Conservation (phyloP, 2,797 vertebrate genomes). For the Epinephelus coioides region DNA sequence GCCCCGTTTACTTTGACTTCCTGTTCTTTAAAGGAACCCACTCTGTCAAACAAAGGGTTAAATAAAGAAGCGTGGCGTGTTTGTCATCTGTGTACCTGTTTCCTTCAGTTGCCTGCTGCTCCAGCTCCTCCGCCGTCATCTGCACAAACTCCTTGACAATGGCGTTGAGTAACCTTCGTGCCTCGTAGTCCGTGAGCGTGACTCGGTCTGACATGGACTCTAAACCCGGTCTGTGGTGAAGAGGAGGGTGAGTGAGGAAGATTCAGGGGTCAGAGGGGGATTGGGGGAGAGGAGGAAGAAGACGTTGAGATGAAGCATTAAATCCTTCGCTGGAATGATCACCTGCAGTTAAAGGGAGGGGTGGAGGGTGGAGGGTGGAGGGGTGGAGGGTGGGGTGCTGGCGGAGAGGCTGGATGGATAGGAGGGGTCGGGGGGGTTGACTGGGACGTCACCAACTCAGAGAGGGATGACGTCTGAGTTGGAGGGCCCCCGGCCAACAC, state of each 20-base stretch:
- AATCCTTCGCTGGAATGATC: conserved; percentile 36
- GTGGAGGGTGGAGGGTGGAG: background rate
- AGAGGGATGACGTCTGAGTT: conserved; percentile 69
- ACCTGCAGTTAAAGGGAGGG: conserved; percentile 56
- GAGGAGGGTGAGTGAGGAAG: background rate
- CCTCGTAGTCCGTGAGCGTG: conserved; percentile 91
- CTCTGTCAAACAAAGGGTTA: background rate
- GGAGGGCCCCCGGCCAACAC: conserved; percentile 72
- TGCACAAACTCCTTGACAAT: conserved; percentile 94
- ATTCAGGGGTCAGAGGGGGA: conserved; percentile 20
- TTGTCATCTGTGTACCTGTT: conserved; percentile 87
- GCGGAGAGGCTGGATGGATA: conserved; percentile 18
- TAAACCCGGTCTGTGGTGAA: conserved; percentile 85
- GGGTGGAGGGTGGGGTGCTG: conserved; percentile 24
- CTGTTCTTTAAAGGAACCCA: background rate
- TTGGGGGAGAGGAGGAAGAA: background rate
- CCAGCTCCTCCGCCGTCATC: conserved; percentile 92
- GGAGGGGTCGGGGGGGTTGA: conserved; percentile 24
- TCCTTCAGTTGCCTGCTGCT: conserved; percentile 88
- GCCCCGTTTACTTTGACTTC: background rate
- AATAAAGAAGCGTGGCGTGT: conserved; percentile 4
- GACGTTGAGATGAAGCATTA: conserved; percentile 42
- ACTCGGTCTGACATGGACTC: conserved; percentile 89
- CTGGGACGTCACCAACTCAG: conserved; percentile 61
- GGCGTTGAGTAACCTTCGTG: conserved; percentile 91